Base-by-base conservation (phyloP, 2,113 vertebrate species). In the Corythornis cristatus region DNA sequence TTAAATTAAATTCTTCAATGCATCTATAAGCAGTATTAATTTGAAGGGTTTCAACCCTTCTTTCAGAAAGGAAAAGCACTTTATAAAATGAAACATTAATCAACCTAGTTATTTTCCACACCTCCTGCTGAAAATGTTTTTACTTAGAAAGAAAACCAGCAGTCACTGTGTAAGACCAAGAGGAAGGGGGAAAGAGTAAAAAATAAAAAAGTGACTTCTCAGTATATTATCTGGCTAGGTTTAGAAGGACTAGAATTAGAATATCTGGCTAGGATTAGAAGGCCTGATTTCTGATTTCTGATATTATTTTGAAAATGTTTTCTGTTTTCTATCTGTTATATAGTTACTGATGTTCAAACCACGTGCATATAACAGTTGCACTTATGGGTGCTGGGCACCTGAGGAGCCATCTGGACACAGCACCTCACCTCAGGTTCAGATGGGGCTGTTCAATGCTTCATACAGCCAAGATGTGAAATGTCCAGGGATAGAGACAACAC, bases 391-490 rank as follows among this genome's bases (percentile, higher is more conserved):
- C 2, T 3, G 5, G 17, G 17, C 11, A 48, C 11, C 14, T 40
- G 28, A 4, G 21, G 5, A 51, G 10, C 15, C 15, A 11, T 51
- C 20, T n/a, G 4, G 12, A 1, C 29, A 18, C 43, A 66, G 19
- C 9, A 11, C 8, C 14, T 31, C 26, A 11, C 8, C 13, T 3
- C 57, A 11, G 29, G 4, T 16, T 65, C 33, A 18, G 26, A n/a
- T 21, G 3, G 5, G 50, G 11, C 22, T 15, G 23, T 23, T 66
- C 14, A 66, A 14, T 7, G 11, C 22, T 50, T 42, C 29, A 50
- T 5, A 2, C 29, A 43, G 15, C 3, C 1, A 1, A 17, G 9
- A 23, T 33, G 29, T 58, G 53, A 58, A 50, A 50, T 3, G 3
- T 15, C 42, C 7, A 53, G 31, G 15, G 11, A 54, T 35, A 37